Evolutionary conservation across 2,888 invertebrate species (phyloP).

Genomic region (Acheta domesticus): DNA sequence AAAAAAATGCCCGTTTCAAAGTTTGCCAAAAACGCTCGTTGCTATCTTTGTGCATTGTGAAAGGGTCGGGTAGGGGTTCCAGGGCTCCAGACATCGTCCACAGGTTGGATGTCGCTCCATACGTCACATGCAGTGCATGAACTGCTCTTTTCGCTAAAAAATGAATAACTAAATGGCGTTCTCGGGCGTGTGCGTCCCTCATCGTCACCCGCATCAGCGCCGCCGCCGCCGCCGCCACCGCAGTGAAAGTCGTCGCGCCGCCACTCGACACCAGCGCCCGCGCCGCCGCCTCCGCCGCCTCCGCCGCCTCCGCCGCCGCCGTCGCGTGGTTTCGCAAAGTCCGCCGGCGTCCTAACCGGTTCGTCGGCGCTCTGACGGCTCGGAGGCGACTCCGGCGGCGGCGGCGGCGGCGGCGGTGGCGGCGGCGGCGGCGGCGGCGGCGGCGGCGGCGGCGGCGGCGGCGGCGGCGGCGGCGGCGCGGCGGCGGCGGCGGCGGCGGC

Average conservation of each 20-base stretch:
- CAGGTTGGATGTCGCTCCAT: too few species aligned
- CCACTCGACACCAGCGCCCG: neutral
- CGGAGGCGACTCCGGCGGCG: neutral
- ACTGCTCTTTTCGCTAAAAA: too few species aligned
- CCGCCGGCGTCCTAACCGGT: conserved; percentile 8
- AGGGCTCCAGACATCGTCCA: too few species aligned
- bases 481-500: too few species aligned
- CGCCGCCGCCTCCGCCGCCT: neutral
- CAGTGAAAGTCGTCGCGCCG: conserved; percentile 3
- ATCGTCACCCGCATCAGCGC: neutral
- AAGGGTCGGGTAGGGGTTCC: too few species aligned
- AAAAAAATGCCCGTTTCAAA: too few species aligned
- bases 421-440: neutral
- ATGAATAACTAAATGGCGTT: too few species aligned
- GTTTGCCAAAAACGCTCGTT: too few species aligned
- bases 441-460: neutral
- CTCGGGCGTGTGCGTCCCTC: too few species aligned
- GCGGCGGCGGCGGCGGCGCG: neutral
- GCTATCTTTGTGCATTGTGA: too few species aligned
- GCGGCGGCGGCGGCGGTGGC: neutral
- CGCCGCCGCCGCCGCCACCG: neutral
- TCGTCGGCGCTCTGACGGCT: neutral
- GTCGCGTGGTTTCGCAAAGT: neutral
- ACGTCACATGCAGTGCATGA: too few species aligned
- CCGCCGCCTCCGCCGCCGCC: neutral